Evolutionary conservation across 2,888 invertebrate genomes (phyloP).

Genomic region (Steinernema carpocapsae): DNA sequence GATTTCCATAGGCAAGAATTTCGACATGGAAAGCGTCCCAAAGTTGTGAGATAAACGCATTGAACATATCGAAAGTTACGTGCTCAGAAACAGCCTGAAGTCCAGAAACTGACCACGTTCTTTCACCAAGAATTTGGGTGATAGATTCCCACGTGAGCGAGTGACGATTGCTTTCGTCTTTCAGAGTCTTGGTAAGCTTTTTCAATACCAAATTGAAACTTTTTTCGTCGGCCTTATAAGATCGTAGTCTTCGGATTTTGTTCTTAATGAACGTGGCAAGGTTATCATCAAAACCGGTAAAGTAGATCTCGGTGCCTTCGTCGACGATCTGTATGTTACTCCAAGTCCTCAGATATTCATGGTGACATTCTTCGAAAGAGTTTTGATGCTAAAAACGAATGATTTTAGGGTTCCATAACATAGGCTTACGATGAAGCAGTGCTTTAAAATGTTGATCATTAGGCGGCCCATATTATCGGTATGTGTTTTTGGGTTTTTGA

Average conservation of each 20-base stretch:
- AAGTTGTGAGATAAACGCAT: conserved; percentile 81
- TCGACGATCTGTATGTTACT: too few species aligned
- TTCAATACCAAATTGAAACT: not conserved
- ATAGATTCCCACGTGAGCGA: not conserved
- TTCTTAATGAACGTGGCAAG: not conserved
- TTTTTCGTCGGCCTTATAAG: not conserved
- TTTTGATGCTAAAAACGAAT: too few species aligned
- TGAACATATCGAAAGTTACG: conserved; percentile 80
- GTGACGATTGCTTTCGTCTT: not conserved
- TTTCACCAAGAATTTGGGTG: not conserved
- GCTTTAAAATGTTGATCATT: conserved; percentile 74
- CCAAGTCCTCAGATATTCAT: too few species aligned
- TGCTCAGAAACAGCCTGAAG: conserved; percentile 59
- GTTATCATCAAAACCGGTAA: not conserved
- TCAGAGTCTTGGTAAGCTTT: not conserved
- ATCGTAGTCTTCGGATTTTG: not conserved
- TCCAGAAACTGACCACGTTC: not conserved
- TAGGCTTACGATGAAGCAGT: conserved; percentile 80
- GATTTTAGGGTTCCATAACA: too few species aligned
- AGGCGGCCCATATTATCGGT: conserved; percentile 40
- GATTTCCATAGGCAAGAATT: conserved; percentile 86
- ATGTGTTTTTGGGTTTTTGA: not conserved
- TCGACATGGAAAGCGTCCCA: conserved; percentile 86
- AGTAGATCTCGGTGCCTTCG: conserved; percentile 75
- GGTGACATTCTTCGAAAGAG: too few species aligned